These are phyloP conservation scores for Alethe castanea DNA, from an alignment of 2,113 vertebrate genomes.

Conservation along the genomic window DNA sequence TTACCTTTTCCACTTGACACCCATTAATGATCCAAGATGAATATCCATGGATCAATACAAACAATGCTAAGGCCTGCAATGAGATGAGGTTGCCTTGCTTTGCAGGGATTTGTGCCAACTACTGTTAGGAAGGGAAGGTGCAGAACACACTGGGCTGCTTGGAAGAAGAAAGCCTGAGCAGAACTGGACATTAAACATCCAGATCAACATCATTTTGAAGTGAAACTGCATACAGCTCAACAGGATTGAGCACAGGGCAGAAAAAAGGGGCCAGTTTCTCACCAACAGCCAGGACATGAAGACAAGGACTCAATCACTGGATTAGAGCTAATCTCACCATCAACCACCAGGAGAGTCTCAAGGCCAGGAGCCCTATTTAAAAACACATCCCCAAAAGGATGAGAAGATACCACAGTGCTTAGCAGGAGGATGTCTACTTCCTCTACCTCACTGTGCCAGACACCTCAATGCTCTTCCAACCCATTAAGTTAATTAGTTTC, in stretches of 20 bases:
- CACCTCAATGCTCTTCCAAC: neutral
- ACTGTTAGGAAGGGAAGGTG: neutral
- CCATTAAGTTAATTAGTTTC: constrained; percentile 4
- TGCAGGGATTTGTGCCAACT: neutral
- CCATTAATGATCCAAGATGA: neutral
- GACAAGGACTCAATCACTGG: neutral
- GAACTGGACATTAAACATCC: neutral
- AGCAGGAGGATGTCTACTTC: neutral
- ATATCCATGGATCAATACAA: neutral
- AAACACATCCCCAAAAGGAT: neutral
- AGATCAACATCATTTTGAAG: neutral
- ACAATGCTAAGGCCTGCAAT: neutral
- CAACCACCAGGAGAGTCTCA: neutral
- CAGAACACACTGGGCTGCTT: neutral
- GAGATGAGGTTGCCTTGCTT: neutral
- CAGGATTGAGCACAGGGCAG: neutral
- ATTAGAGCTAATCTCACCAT: neutral
- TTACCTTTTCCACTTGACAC: neutral
- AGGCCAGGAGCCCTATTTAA: neutral
- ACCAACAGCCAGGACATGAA: neutral
- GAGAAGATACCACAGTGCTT: neutral
- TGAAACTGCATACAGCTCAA: neutral
- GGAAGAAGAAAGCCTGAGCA: neutral
- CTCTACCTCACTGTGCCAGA: neutral
- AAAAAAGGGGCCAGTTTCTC: neutral